Evolutionary conservation across 1,140 invertebrate species (phyloP).

Genomic region (Drosophila simulans): DNA sequence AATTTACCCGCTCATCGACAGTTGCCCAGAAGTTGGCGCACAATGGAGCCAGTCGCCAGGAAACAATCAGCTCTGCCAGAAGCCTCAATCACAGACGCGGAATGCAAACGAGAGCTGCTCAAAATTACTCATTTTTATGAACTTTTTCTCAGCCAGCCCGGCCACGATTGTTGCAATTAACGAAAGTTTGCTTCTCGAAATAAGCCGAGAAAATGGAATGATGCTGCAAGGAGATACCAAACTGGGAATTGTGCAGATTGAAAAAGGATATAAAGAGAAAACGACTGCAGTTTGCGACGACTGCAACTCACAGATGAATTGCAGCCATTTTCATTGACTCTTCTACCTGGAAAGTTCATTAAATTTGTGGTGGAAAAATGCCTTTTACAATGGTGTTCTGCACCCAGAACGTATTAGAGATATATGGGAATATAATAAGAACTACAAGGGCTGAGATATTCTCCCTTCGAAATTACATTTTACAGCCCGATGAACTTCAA

Average conservation of each 20-base stretch:
- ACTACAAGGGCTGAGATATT: neutral
- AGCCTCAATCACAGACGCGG: slow-evolving; percentile 63
- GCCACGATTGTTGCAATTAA: slow-evolving; percentile 65
- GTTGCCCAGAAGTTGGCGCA: slow-evolving; percentile 49
- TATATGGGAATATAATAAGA: too few species aligned
- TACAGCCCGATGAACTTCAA: slow-evolving; percentile 26
- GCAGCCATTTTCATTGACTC: neutral
- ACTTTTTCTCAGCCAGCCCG: slow-evolving; percentile 38
- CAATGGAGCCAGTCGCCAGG: slow-evolving; percentile 64
- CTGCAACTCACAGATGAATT: neutral
- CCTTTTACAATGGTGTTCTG: too few species aligned
- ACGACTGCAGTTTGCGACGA: neutral
- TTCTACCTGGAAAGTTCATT: neutral
- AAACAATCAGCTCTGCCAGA: slow-evolving; percentile 67
- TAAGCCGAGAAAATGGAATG: slow-evolving; percentile 1
- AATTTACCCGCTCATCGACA: slow-evolving; percentile 61
- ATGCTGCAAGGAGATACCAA: slow-evolving; percentile 5
- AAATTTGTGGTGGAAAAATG: too few species aligned
- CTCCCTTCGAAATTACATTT: slow-evolving; percentile 4
- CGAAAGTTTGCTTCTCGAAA: slow-evolving; percentile 44
- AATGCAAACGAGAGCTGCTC: slow-evolving; percentile 30
- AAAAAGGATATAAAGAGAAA: slow-evolving; percentile 1
- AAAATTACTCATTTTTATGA: slow-evolving; percentile 49
- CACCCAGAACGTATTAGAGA: too few species aligned
- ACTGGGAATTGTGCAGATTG: neutral